Evolutionary conservation across 2,113 vertebrate species (phyloP).

Genomic region (Otocyon megalotis): DNA sequence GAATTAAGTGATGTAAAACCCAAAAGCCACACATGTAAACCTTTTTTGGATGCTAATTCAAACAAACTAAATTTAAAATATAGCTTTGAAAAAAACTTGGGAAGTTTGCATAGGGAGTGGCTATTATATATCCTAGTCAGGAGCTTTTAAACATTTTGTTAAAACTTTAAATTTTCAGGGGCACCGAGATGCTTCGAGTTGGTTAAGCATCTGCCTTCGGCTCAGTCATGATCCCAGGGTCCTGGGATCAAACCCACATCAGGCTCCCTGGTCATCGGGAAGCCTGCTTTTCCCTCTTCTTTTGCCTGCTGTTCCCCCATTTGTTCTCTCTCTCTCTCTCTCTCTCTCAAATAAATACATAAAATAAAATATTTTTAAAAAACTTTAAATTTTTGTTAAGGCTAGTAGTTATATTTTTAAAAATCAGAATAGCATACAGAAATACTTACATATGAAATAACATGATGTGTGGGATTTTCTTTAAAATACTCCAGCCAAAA

Average conservation of each 20-base stretch:
- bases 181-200: too few relatives aligned
- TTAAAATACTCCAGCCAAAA: background rate
- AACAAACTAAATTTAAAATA: background rate
- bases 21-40: background rate
- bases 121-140: background rate
- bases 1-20: background rate
- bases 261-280: too few relatives aligned
- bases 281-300: too few relatives aligned
- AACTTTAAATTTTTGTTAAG: background rate
- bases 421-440: background rate
- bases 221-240: too few relatives aligned
- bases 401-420: background rate
- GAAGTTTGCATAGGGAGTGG: background rate
- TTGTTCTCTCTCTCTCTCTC: too few relatives aligned
- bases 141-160: background rate
- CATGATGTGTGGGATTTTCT: background rate
- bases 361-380: too few relatives aligned
- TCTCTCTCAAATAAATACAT: too few relatives aligned
- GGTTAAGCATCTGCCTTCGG: too few relatives aligned
- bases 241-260: too few relatives aligned
- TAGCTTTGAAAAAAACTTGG: background rate
- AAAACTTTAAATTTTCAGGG: background rate
- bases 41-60: slow-evolving; percentile 15
- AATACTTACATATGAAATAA: background rate
- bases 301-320: too few relatives aligned